Evolutionary conservation across 2,797 vertebrate species (phyloP).

Genomic region (Enteromius viviparus): DNA sequence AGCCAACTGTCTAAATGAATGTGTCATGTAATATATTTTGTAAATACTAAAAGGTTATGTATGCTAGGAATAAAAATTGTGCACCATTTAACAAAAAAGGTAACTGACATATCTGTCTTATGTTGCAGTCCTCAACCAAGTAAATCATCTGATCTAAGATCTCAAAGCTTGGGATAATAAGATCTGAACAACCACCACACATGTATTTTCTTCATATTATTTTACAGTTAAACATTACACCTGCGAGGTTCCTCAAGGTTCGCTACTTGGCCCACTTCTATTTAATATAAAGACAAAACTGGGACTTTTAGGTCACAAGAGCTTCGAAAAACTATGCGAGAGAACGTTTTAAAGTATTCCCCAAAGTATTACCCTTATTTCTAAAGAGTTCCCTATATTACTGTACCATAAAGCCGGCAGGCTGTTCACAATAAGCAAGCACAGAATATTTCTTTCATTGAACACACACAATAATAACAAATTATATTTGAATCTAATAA

Average conservation of each 20-base stretch:
- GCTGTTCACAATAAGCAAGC: slow-evolving; percentile 22
- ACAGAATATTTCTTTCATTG: not conserved
- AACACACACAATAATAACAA: not conserved
- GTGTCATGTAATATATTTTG: slow-evolving; percentile 2
- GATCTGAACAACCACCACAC: not conserved
- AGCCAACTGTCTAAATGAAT: slow-evolving; percentile 11
- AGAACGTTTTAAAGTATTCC: not conserved
- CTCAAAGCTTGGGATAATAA: not conserved
- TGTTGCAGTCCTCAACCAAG: not conserved
- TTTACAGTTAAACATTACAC: not conserved
- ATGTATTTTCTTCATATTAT: not conserved
- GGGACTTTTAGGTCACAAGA: not conserved
- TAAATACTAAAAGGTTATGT: slow-evolving; percentile 8
- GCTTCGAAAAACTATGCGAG: not conserved
- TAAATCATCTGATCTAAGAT: not conserved
- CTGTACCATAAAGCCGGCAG: slow-evolving; percentile 26
- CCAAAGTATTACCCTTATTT: not conserved
- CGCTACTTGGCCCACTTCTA: not conserved
- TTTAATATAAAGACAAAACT: slow-evolving; percentile 1
- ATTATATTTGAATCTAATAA: not conserved
- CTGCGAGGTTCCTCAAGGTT: not conserved
- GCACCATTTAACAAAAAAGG: not conserved
- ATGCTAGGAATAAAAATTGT: not conserved
- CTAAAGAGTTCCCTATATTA: slow-evolving; percentile 30
- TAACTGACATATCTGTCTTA: too few species aligned